Conservation (phyloP, 2,113 vertebrate species). For the Sphyrna mokarran region DNA sequence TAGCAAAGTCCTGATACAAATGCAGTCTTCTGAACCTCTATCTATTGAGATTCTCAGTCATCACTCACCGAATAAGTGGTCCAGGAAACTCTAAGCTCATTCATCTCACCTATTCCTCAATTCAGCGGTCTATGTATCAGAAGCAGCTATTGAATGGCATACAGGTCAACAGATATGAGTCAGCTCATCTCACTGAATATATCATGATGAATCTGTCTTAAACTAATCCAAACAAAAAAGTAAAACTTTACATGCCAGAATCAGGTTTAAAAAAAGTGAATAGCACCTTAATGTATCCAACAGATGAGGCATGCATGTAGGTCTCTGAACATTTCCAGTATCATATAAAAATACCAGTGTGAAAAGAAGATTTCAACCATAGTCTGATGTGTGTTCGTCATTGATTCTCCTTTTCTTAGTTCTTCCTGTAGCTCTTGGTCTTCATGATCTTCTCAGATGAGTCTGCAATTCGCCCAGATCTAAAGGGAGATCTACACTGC, state of each 20-base stretch:
- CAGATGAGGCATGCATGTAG: background rate
- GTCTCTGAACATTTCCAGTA: background rate
- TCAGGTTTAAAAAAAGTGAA: background rate
- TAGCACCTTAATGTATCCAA: background rate
- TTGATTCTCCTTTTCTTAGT: background rate
- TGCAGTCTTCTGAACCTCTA: background rate
- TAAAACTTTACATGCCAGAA: background rate
- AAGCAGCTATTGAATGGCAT: background rate
- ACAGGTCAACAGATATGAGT: background rate
- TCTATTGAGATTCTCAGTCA: background rate
- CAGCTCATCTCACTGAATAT: background rate
- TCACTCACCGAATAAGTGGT: background rate
- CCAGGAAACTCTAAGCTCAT: background rate
- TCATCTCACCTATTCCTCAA: background rate
- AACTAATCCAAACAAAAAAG: background rate
- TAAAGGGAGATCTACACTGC: background rate
- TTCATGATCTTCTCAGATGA: background rate
- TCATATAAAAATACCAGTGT: background rate
- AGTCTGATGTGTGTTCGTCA: background rate
- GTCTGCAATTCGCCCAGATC: background rate
- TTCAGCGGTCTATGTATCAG: background rate
- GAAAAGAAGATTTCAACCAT: background rate
- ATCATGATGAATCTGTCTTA: background rate
- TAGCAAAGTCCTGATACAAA: background rate
- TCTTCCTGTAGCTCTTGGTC: background rate